Evolutionary conservation across 2,888 invertebrate genomes (phyloP), one percentile per base, ranked within the genome.

Genomic region (Euproctis similis): DNA sequence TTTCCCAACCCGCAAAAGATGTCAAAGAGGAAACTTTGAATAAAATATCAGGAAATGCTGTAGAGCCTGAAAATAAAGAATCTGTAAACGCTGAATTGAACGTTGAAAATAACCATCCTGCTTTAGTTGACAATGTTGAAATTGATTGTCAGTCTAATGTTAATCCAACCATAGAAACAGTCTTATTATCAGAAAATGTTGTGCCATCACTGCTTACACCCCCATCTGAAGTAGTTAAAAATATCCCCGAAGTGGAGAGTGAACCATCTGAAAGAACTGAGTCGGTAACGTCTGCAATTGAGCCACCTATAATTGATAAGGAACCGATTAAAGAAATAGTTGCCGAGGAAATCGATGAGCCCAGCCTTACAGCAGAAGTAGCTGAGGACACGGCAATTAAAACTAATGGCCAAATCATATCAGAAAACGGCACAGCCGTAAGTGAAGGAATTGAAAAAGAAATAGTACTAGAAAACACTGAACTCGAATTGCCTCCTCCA

Each of bases 1-100:
- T 43, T 40, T 36, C 59, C 30, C 34, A 48, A 49, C 42, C 58
- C 27, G 35, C 50, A 31, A 52, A 57, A 44, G 53, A 55, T 42
- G 31, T 42, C 27, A 43, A 17, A 20, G 46, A 57, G 30, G 40
- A 49, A 26, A 30, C 33, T 31, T 31, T 46, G 24, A 36, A 25
- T 26, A 8, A 26, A 22, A 12, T 29, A 26, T 22, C 26, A 36
- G 28, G 30, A 31, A 36, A 30, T 23, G 38, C 34, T 19, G 23
- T 26, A 22, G 28, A 14, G 22, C 24, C 25, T 23, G 30, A 31
- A 28, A 30, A 10, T 26, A 31, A 39, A 17, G 34, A 49, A 28
- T 17, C 12, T 12, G 12, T 36, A 11, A 22, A 23, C 13, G 8
- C 23, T 27, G 10, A 31, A 8, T 21, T 34, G 17, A 4, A 14